phyloP scores from a whole-genome alignment of 2,888 invertebrate genomes.

The Pristionchus fissidentatus region DNA sequence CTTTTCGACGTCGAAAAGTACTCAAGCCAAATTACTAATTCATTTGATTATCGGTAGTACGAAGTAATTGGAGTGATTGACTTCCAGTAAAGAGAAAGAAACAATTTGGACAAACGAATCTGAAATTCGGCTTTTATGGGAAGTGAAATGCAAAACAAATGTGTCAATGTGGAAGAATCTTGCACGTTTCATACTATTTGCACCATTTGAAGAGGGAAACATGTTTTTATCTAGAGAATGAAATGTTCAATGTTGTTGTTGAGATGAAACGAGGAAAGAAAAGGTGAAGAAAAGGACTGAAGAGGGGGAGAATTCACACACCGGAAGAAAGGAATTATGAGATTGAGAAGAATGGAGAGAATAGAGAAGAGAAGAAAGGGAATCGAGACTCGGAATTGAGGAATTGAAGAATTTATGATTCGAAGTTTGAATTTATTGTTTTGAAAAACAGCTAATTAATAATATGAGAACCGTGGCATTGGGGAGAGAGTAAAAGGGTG shows the following conservation, averaged over 20 bases:
- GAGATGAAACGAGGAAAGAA: not conserved
- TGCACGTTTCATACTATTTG: too few relatives aligned
- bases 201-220: too few relatives aligned
- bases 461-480: not conserved
- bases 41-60: constrained; percentile 8
- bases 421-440: too few relatives aligned
- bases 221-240: not conserved
- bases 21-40: not conserved
- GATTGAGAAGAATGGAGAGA: not conserved
- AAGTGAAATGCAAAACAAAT: not conserved
- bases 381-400: too few relatives aligned
- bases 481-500: not conserved
- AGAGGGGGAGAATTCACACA: not conserved
- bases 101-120: constrained; percentile 20
- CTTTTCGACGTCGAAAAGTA: constrained; percentile 2
- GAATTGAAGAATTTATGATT: too few relatives aligned
- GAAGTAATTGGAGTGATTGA: not conserved
- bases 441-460: constrained; percentile 4
- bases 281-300: not conserved
- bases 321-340: constrained; percentile 6
- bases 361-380: not conserved
- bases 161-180: too few relatives aligned
- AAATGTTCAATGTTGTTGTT: not conserved
- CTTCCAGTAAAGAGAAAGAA: not conserved
- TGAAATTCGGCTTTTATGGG: not conserved